Percentiles rank a stretch among this genome's conserved stretches.
Conservation (phyloP, 2,113 vertebrate genomes). For the Chinchilla lanigera region DNA sequence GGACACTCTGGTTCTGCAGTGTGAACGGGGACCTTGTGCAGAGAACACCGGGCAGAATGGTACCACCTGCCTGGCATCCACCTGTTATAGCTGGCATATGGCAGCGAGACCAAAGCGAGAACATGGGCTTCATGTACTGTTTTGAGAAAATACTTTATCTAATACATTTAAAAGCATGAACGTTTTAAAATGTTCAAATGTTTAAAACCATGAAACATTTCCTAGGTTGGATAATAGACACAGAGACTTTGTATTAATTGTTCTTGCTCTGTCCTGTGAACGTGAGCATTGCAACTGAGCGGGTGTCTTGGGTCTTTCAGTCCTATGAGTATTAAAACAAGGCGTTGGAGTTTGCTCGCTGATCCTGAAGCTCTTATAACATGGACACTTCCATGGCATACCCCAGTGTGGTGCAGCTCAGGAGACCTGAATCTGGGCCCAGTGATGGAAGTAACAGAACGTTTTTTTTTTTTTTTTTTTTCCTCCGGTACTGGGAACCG, state of each 20-base stretch:
- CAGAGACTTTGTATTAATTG: background rate
- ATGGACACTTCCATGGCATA: background rate
- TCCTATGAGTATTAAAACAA: accelerated
- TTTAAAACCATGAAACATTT: background rate
- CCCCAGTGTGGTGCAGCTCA: background rate
- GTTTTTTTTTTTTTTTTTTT: too few species aligned
- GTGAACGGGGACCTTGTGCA: accelerated
- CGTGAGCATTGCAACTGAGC: accelerated
- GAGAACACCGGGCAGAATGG: accelerated
- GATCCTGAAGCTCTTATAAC: background rate
- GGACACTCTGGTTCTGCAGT: background rate
- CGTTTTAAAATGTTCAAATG: background rate
- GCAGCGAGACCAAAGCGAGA: background rate
- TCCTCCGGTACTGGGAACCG: too few species aligned
- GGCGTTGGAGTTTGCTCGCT: background rate
- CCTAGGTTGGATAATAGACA: background rate
- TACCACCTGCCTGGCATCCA: background rate
- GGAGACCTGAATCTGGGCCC: background rate
- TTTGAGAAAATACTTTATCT: background rate
- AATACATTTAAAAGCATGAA: background rate
- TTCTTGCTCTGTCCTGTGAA: background rate
- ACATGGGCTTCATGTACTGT: background rate
- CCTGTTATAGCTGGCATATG: background rate
- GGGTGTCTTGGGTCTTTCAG: accelerated
- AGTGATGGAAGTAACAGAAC: accelerated